Evolutionary conservation across 2,797 vertebrate species (phyloP).

Genomic region (Kryptopterus vitreolus): DNA sequence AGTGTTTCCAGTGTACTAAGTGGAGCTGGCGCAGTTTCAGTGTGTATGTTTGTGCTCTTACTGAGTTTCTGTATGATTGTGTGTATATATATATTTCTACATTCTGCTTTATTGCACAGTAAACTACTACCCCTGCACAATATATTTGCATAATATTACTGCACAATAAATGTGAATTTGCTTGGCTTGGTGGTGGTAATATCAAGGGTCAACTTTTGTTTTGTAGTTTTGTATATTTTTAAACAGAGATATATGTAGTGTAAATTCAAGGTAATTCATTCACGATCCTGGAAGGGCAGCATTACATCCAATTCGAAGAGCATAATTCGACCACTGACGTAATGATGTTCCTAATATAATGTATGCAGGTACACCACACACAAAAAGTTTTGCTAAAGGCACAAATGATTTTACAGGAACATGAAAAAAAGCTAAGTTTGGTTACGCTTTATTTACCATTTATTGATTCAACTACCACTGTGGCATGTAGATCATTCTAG

Average conservation of each 20-base stretch:
- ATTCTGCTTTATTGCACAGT: neutral
- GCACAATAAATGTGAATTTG: neutral
- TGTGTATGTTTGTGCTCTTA: neutral
- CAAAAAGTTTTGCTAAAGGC: neutral
- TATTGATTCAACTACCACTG: neutral
- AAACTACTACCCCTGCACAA: too few species aligned
- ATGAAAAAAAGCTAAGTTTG: neutral
- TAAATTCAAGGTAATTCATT: neutral
- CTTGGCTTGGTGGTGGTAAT: neutral
- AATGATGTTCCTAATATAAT: neutral
- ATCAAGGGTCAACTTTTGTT: neutral
- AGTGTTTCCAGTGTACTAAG: constrained; percentile 7
- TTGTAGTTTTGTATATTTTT: neutral
- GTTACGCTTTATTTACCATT: too few species aligned
- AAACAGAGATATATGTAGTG: neutral
- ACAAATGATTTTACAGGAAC: neutral
- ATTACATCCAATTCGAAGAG: neutral
- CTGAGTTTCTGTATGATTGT: neutral
- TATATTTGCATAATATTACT: too few species aligned
- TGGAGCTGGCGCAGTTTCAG: constrained; percentile 16
- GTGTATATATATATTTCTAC: neutral
- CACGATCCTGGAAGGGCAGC: neutral
- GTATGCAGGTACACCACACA: neutral
- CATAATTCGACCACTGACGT: neutral
- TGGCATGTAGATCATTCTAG: neutral